phyloP scores from a whole-genome alignment of 2,888 invertebrate genomes.

The Apamea epomidion region DNA sequence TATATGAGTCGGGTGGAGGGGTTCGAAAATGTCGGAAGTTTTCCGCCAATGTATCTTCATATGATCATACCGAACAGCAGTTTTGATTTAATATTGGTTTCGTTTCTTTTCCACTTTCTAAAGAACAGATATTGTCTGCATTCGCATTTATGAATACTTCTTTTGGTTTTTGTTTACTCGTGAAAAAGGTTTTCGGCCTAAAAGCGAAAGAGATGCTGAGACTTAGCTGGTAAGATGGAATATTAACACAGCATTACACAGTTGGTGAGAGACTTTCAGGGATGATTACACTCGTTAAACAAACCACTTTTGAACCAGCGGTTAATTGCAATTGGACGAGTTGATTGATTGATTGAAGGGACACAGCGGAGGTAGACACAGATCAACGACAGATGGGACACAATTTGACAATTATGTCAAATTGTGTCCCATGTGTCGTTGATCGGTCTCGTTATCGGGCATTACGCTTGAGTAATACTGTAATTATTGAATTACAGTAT shows the following conservation, averaged over 20 bases:
- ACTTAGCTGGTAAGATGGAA: neutral
- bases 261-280: neutral
- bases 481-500: too few species aligned
- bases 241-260: neutral
- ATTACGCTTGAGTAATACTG: too few species aligned
- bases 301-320: neutral
- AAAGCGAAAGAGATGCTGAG: neutral
- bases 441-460: too few species aligned
- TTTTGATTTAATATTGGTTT: slow-evolving; percentile 46
- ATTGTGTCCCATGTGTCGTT: too few species aligned
- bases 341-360: too few species aligned
- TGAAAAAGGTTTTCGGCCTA: slow-evolving; percentile 15
- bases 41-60: neutral
- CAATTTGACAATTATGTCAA: too few species aligned
- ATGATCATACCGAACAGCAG: neutral
- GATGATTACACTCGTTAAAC: neutral
- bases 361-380: neutral
- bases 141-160: neutral
- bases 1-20: neutral
- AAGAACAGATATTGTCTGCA: slow-evolving; percentile 19
- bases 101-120: slow-evolving; percentile 37
- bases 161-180: slow-evolving; percentile 28
- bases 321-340: too few species aligned
- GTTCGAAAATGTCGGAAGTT: neutral
- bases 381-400: neutral